Conservation (phyloP, 92 coral and sea anemone genomes). For the Chrysogorgia sp. region DNA sequence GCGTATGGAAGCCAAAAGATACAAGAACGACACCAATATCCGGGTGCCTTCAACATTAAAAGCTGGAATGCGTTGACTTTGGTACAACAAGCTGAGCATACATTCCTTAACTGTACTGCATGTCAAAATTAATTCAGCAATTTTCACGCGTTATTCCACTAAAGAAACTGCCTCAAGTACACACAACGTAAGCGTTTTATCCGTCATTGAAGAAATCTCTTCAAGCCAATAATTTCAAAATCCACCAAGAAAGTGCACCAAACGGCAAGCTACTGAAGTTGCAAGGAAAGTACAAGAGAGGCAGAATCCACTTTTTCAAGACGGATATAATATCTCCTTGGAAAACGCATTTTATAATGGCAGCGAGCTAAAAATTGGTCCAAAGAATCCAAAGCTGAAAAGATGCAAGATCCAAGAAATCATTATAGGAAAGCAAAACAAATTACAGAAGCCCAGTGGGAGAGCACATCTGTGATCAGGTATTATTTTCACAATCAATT, state of each 20-base stretch:
- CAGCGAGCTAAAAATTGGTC: not conserved
- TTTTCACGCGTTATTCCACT: not conserved
- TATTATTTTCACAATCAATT: no score
- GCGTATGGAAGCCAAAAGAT: no score
- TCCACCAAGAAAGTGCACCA: not conserved
- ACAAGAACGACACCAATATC: not conserved
- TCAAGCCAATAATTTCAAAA: no score
- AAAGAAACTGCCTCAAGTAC: not conserved
- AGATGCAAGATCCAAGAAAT: not conserved
- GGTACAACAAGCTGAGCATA: not conserved
- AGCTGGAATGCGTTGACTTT: not conserved
- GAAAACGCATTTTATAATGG: not conserved
- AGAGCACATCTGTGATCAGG: not conserved
- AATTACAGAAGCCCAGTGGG: not conserved
- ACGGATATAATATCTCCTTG: no score
- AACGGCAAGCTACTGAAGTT: not conserved
- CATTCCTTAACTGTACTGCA: not conserved
- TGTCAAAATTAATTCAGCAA: not conserved
- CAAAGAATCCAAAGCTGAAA: no score
- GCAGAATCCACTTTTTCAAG: no score
- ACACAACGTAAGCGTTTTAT: no score
- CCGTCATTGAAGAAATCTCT: no score
- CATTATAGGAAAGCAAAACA: not conserved
- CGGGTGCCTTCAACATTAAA: not conserved
- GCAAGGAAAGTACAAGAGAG: not conserved